Percentiles rank a stretch among this genome's conserved stretches.
Conservation (phyloP, 2,888 invertebrate species). For the Salticus scenicus region DNA sequence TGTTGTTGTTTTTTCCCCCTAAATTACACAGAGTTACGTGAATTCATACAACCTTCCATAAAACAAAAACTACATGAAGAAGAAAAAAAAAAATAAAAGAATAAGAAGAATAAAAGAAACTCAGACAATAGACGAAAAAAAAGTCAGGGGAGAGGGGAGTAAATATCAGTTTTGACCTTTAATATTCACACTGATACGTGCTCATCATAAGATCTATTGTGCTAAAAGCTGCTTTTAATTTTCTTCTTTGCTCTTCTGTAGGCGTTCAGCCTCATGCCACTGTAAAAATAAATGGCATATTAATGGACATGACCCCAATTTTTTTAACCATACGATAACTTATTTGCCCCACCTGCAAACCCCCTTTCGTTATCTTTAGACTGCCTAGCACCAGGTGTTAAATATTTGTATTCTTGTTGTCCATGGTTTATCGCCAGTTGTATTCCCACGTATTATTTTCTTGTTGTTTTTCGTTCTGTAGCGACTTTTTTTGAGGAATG, state of each 20-base stretch:
- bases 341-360: not conserved
- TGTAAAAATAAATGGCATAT: constrained; percentile 58
- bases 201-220: constrained; percentile 59
- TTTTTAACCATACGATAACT: constrained; percentile 54
- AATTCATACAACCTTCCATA: not conserved
- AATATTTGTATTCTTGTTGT: constrained; percentile 55
- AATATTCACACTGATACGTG: constrained; percentile 52
- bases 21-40: constrained; percentile 24
- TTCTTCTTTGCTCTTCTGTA: constrained; percentile 42
- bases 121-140: constrained; percentile 42
- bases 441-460: not conserved
- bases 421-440: constrained; percentile 13
- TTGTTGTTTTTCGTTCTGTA: not conserved
- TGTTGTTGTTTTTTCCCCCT: constrained; percentile 23
- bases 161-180: constrained; percentile 46
- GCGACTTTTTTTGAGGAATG: constrained; percentile 22
- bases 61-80: not conserved
- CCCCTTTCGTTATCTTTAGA: not conserved
- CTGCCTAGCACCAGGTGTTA: constrained; percentile 59
- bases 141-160: constrained; percentile 14
- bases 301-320: constrained; percentile 64
- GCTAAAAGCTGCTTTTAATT: constrained; percentile 56
- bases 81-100: not conserved
- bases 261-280: constrained; percentile 56
- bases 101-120: not conserved